phyloP scores from a whole-genome alignment of 2,888 invertebrate genomes.

The Miltochrista miniata region DNA sequence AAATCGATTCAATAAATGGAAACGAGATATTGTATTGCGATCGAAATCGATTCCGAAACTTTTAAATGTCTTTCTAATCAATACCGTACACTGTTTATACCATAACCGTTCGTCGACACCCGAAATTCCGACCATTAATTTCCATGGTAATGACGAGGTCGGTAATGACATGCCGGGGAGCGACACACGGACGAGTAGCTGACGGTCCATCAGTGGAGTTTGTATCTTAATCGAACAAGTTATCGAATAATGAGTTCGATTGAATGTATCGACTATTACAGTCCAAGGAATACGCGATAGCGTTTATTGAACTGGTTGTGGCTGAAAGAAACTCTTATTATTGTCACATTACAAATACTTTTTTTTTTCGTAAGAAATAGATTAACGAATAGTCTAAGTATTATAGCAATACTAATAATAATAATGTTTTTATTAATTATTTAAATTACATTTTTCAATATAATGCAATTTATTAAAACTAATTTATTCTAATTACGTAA shows the following conservation, averaged over 20 bases:
- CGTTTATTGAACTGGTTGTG: neutral
- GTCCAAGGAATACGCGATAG: slow-evolving; percentile 4
- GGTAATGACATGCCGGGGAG: slow-evolving; percentile 11
- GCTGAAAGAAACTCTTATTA: too few relatives aligned
- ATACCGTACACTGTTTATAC: slow-evolving; percentile 4
- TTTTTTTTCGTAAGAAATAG: too few relatives aligned
- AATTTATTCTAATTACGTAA: too few relatives aligned
- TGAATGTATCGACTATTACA: slow-evolving; percentile 13
- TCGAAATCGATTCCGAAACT: neutral
- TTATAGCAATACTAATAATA: too few relatives aligned
- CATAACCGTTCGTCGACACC: slow-evolving; percentile 10
- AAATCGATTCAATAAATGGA: neutral
- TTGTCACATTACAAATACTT: too few relatives aligned
- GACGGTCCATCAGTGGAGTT: slow-evolving; percentile 44
- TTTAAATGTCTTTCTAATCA: slow-evolving; percentile 1
- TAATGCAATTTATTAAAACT: too few relatives aligned
- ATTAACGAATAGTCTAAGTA: too few relatives aligned
- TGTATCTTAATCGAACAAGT: slow-evolving; percentile 62
- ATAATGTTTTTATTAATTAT: too few relatives aligned
- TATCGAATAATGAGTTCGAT: slow-evolving; percentile 53
- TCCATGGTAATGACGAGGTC: slow-evolving; percentile 10
- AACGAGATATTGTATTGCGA: neutral
- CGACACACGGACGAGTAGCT: slow-evolving; percentile 13
- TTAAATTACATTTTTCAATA: too few relatives aligned
- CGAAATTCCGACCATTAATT: slow-evolving; percentile 12